Conservation (phyloP, 1,140 invertebrate genomes). For the Drosophila repletoides region DNA sequence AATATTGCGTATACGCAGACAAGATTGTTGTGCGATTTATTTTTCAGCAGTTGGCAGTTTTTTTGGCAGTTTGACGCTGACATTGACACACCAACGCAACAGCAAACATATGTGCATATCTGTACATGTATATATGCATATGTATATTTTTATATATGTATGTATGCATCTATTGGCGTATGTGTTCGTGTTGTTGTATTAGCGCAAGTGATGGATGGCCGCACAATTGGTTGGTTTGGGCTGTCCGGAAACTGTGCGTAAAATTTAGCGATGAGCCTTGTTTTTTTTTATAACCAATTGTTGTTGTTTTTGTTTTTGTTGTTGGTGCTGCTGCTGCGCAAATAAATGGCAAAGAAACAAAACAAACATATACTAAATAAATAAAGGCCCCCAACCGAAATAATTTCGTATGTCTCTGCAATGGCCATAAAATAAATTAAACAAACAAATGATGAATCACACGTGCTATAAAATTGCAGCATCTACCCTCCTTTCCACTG, state of each 20-base stretch:
- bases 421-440: conserved; percentile 39
- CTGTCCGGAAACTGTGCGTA: conserved; percentile 41
- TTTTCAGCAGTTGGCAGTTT: conserved; percentile 38
- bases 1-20: conserved; percentile 43
- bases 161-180: not conserved
- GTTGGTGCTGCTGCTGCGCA: conserved; percentile 3
- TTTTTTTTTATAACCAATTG: conserved; percentile 45
- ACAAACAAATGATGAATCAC: conserved; percentile 38
- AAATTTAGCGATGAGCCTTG: conserved; percentile 39
- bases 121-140: not conserved
- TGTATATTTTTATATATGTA: not conserved
- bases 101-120: conserved; percentile 9
- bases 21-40: conserved; percentile 38
- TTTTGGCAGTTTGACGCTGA: conserved; percentile 34
- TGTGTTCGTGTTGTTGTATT: conserved; percentile 22
- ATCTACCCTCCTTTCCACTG: no score
- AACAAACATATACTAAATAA: conserved; percentile 28
- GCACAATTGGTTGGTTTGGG: conserved; percentile 29
- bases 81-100: conserved; percentile 34
- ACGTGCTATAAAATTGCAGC: not conserved
- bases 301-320: not conserved
- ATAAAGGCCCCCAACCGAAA: conserved; percentile 10
- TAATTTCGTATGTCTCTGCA: conserved; percentile 22
- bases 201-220: conserved; percentile 39
- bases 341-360: conserved; percentile 28